A percentile compares a stretch with the other conserved stretches of the same genome.
These are phyloP conservation scores for Nyctibius grandis DNA, from an alignment of 2,797 vertebrate genomes.

Conservation along the genomic window DNA sequence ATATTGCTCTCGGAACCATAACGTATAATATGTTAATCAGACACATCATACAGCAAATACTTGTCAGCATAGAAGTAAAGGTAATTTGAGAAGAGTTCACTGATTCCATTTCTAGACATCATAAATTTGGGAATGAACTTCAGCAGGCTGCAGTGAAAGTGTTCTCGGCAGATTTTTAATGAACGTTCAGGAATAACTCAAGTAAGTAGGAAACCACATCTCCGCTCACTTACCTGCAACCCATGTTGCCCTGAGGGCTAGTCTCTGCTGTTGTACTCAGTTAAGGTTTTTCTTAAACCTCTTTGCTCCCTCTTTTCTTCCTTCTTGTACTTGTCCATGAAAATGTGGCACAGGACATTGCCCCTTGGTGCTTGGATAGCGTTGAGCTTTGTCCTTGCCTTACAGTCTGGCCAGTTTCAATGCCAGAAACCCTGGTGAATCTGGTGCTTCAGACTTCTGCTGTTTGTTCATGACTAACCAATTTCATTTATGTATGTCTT, in stretches of 20 bases:
- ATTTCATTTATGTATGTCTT: not conserved
- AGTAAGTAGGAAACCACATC: not conserved
- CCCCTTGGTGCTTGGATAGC: not conserved
- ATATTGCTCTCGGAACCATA: not conserved
- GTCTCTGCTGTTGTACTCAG: not conserved
- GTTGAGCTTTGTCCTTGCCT: not conserved
- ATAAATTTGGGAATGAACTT: not conserved
- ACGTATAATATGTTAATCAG: not conserved
- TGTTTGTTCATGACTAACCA: rapidly evolving
- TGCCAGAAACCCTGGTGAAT: not conserved
- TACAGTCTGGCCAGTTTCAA: not conserved
- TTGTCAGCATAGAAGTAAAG: not conserved
- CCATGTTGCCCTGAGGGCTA: not conserved
- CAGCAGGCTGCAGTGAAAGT: not conserved
- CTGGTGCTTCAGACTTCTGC: not conserved
- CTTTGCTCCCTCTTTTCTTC: not conserved
- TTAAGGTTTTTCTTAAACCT: not conserved
- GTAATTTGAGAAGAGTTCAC: not conserved
- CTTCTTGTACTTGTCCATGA: not conserved
- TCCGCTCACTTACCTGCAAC: not conserved
- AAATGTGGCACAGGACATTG: not conserved
- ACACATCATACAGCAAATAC: not conserved
- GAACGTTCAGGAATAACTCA: not conserved
- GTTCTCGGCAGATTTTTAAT: not conserved
- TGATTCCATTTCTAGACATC: not conserved